Conservation (phyloP, 53 echinoderm and acorn worm species). For the Holothuria leucospilota region DNA sequence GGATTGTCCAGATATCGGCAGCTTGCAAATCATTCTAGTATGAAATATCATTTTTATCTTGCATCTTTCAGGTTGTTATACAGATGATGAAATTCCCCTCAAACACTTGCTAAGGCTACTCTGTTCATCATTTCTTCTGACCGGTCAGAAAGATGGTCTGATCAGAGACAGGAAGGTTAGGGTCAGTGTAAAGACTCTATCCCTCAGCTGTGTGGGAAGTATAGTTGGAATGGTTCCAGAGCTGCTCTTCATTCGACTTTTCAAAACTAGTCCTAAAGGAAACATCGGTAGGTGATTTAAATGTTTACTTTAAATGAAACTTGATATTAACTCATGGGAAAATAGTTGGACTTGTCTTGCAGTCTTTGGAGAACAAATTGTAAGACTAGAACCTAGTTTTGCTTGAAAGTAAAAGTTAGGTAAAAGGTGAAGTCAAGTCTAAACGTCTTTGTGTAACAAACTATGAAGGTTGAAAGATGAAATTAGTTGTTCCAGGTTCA, state of each 20-base stretch:
- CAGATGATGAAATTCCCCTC: slow-evolving; percentile 83
- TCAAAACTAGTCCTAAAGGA: slow-evolving; percentile 62
- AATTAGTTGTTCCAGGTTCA: too few relatives aligned
- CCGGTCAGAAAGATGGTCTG: slow-evolving; percentile 74
- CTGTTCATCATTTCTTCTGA: slow-evolving; percentile 85
- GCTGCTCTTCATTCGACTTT: slow-evolving; percentile 81
- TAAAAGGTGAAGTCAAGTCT: too few relatives aligned
- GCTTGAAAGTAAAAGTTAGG: too few relatives aligned
- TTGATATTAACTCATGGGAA: not conserved
- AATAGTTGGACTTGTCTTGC: too few relatives aligned
- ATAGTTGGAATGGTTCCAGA: slow-evolving; percentile 82
- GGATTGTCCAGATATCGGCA: too few relatives aligned
- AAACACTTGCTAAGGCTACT: slow-evolving; percentile 82
- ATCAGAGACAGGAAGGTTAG: slow-evolving; percentile 79
- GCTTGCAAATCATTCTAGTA: too few relatives aligned
- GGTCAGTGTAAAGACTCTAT: slow-evolving; percentile 90
- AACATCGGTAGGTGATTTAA: slow-evolving; percentile 67
- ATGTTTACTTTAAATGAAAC: not conserved
- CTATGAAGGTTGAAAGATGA: too few relatives aligned
- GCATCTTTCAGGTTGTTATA: slow-evolving; percentile 70
- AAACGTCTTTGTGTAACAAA: too few relatives aligned
- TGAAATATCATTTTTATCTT: too few relatives aligned
- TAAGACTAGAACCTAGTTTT: too few relatives aligned
- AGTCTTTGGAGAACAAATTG: too few relatives aligned
- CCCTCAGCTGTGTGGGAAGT: slow-evolving; percentile 77